Evolutionary conservation across 2,797 vertebrate genomes (phyloP).

Genomic region (Amblyraja radiata): DNA sequence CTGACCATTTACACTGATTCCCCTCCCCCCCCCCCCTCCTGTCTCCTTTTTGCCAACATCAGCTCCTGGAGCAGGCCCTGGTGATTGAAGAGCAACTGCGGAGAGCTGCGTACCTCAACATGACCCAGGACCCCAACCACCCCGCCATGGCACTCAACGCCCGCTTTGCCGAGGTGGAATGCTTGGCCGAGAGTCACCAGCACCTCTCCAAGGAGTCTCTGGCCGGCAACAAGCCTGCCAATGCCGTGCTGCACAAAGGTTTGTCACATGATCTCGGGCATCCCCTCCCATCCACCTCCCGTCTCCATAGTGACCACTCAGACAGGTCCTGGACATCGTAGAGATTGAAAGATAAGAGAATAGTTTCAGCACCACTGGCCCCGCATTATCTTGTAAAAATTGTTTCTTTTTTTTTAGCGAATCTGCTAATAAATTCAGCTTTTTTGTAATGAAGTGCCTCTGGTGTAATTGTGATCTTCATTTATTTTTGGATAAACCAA

Average conservation of each 20-base stretch:
- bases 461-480: slow-evolving; percentile 33
- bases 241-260: slow-evolving; percentile 96
- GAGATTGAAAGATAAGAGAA: slow-evolving; percentile 20
- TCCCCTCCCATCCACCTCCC: slow-evolving; percentile 25
- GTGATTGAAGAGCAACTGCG: slow-evolving; percentile 96
- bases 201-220: slow-evolving; percentile 96
- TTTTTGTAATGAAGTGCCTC: slow-evolving; percentile 38
- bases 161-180: slow-evolving; percentile 91
- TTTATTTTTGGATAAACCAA: slow-evolving; percentile 10
- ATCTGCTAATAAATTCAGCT: slow-evolving; percentile 34
- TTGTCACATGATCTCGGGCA: not conserved
- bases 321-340: slow-evolving; percentile 34
- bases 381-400: slow-evolving; percentile 32
- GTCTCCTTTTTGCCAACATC: slow-evolving; percentile 12
- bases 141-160: slow-evolving; percentile 94
- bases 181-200: slow-evolving; percentile 95
- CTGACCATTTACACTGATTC: not conserved
- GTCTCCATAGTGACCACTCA: slow-evolving; percentile 25
- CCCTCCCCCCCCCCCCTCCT: not conserved
- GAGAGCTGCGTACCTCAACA: slow-evolving; percentile 90
- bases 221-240: slow-evolving; percentile 92
- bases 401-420: slow-evolving; percentile 25
- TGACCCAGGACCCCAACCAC: slow-evolving; percentile 90
- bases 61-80: slow-evolving; percentile 93
- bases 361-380: slow-evolving; percentile 21